Percentiles rank a stretch among this genome's conserved stretches.
phyloP scores from a whole-genome alignment of 2,888 invertebrate species.

The Stramonita haemastoma region DNA sequence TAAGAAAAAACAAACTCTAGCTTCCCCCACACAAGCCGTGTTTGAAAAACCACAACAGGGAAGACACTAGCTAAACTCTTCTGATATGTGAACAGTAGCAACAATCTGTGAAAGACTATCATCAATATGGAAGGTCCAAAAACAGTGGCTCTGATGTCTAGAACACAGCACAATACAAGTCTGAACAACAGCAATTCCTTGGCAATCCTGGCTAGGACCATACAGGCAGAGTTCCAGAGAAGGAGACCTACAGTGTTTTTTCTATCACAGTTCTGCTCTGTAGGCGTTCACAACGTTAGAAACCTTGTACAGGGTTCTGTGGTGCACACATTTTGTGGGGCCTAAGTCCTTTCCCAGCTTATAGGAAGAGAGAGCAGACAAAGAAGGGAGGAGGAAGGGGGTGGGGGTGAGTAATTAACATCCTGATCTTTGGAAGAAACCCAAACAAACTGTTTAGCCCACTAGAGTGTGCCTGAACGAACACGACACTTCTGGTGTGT shows the following conservation, averaged over 20 bases:
- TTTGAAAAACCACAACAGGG: neutral
- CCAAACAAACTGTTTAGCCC: too few species aligned
- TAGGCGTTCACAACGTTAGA: too few species aligned
- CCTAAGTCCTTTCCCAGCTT: too few species aligned
- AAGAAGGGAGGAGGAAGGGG: too few species aligned
- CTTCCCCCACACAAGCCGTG: too few species aligned
- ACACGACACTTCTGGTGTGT: too few species aligned
- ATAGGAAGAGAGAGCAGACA: too few species aligned
- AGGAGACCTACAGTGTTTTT: neutral
- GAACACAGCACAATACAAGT: neutral
- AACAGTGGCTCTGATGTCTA: neutral
- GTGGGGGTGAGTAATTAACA: too few species aligned
- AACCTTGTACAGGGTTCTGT: too few species aligned
- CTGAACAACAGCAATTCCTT: neutral
- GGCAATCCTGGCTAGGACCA: neutral
- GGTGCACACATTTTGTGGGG: too few species aligned
- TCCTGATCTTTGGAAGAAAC: too few species aligned
- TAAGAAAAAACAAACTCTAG: neutral
- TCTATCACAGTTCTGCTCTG: neutral
- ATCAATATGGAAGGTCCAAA: neutral
- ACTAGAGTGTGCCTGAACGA: too few species aligned
- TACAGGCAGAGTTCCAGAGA: neutral
- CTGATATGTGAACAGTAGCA: neutral
- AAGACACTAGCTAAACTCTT: neutral
- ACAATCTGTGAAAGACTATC: neutral